These are phyloP conservation scores for Chiloscyllium punctatum DNA, from an alignment of 2,797 vertebrate species.

Conservation along the genomic window DNA sequence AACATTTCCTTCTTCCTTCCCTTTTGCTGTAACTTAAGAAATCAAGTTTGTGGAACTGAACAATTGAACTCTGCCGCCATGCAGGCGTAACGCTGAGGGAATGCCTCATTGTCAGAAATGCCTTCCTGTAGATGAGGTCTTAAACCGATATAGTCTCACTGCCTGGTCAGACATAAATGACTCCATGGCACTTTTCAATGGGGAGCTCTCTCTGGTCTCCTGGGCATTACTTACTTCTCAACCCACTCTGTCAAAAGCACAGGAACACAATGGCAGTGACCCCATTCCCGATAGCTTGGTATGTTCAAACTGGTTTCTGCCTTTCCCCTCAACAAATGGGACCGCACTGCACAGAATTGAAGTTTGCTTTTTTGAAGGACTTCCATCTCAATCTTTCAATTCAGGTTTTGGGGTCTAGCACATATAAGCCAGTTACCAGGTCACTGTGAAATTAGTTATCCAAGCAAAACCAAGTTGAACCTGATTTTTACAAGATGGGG, in stretches of 20 bases:
- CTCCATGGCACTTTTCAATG: not conserved
- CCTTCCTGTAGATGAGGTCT: not conserved
- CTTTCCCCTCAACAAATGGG: not conserved
- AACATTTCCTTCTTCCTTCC: not conserved
- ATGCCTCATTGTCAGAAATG: not conserved
- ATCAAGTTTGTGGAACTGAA: not conserved
- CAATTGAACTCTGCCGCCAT: too few species aligned
- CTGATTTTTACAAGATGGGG: not conserved
- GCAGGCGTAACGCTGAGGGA: not conserved
- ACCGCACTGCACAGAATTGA: not conserved
- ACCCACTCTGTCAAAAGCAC: not conserved
- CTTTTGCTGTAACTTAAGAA: not conserved
- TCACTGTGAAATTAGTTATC: not conserved
- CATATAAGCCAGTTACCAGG: not conserved
- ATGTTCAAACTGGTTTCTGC: too few species aligned
- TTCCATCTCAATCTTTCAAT: not conserved
- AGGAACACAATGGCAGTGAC: not conserved
- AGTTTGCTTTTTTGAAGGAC: not conserved
- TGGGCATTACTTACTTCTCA: not conserved
- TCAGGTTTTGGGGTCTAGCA: not conserved
- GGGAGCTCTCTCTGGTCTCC: not conserved
- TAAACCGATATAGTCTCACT: not conserved
- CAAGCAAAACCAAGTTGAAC: not conserved
- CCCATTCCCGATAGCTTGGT: not conserved
- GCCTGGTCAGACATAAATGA: not conserved